Base-by-base conservation (phyloP, 2,113 vertebrate species). In the Psilopsiagon aymara region DNA sequence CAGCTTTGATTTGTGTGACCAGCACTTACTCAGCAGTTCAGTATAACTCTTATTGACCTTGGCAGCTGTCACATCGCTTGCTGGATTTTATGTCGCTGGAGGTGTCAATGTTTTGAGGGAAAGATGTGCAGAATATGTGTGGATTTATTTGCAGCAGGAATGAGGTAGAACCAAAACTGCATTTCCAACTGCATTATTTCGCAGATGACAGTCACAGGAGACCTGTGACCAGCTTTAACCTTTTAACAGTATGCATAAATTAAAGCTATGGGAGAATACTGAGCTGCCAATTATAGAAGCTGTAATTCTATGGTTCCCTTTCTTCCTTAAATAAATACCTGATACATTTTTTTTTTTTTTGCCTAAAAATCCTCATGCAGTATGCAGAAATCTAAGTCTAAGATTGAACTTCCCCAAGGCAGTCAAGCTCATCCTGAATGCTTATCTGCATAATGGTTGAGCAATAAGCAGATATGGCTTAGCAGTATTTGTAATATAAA, bases 31-130 rank as follows among this genome's bases (percentile, higher is more conserved):
- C 97, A 97, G 97, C 97, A 96, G 91, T 96, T 97, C 94, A 59
- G 95, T 89, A 69, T 97, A 97, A 97, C 96, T 97, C 95, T 97
- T 96, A 97, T 97, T 97, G 97, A 97, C 97, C 97, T 97, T 97
- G 96, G 96, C 97, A 97, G 97, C 95, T 97, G 97, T 96, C 97
- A 97, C 93, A 95, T 94, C 49, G 91, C 94, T 95, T 43, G 93
- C 95, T 82, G 85, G 95, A 86, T 97, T 97, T 97, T 97, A 96
- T 97, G 94, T 96, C 25, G 52, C 96, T 91, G 39, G 95, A 93
- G 93, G 95, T 97, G 97, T 97, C 96, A 96, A 3, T 77, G 95
- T 97, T 97, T 92, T 69, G 96, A 86, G 76, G 79, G 73, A 77
- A 94, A 95, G 67, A 84, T 94, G 81, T 86, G 96, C 47, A 95